A percentile compares a stretch with the other conserved stretches of the same genome.
Evolutionary conservation across 2,888 invertebrate genomes (phyloP).

Genomic region (Pseudococcus viburni): DNA sequence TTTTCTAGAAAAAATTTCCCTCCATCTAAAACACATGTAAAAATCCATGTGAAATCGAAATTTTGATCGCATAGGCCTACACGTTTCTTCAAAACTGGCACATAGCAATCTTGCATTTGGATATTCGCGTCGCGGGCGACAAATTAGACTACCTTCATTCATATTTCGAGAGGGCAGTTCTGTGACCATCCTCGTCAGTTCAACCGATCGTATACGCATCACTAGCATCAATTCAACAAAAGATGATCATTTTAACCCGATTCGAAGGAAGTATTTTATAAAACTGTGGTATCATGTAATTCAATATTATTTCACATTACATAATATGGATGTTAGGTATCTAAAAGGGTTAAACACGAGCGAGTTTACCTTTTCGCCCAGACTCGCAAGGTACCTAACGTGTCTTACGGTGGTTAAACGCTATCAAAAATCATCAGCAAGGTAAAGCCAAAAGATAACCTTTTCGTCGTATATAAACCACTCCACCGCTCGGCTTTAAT

Average conservation of each 20-base stretch:
- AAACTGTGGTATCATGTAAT: not conserved
- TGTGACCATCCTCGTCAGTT: too few species aligned
- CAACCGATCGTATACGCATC: too few species aligned
- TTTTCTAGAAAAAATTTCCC: too few species aligned
- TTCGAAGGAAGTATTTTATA: not conserved
- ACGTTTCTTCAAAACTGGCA: too few species aligned
- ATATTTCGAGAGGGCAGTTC: too few species aligned
- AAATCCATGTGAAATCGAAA: too few species aligned
- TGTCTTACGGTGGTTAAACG: not conserved
- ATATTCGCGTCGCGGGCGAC: too few species aligned
- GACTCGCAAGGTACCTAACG: not conserved
- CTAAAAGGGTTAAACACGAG: not conserved
- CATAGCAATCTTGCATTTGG: too few species aligned
- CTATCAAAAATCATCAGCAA: not conserved
- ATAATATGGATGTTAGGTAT: not conserved
- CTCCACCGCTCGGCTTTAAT: not conserved
- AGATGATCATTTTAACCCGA: not conserved
- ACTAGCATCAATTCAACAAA: not conserved
- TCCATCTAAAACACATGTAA: too few species aligned
- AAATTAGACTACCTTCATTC: too few species aligned
- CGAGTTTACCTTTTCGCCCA: not conserved
- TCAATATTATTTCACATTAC: constrained; percentile 2
- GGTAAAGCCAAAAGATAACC: not conserved
- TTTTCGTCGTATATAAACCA: not conserved
- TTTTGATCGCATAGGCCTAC: too few species aligned